Base-by-base conservation (phyloP, 2,797 vertebrate genomes). In the Ptychobarbus kaznakovi region DNA sequence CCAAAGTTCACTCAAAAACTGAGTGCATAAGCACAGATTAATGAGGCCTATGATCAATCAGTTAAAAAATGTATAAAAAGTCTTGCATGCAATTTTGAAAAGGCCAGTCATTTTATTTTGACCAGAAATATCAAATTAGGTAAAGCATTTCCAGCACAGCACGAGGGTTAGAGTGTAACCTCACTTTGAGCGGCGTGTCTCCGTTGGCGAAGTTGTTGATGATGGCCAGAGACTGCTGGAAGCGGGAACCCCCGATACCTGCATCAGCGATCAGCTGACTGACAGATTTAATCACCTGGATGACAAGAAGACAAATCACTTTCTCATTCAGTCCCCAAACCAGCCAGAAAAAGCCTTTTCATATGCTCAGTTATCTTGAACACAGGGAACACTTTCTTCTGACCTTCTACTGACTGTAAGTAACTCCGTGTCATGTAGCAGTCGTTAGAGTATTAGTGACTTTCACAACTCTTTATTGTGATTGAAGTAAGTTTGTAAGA, bases 141-240 rank as follows among this genome's bases (percentile, higher is more conserved):
- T 56, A 22, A 22, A 56, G 1, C 7, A 56, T 53, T 18, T 53
- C 18, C 51, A 53, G 58, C 4, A n/a, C 53, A n/a, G 51, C 20
- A 58, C 53, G n/a, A n/a, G 56, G 20, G 58, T 56, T 22, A 9
- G 44, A 51, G 44, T 38, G 73, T 53, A 4, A 35, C 53, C 95
- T 95, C 94, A 99, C 98, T 95, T 97, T 99, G 86, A 99, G 97
- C 56, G 97, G 97, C 51, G 96, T 96, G 91, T 99, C 98, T 92
- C 98, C 97, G 68, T 99, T 99, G 88, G 98, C 97, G 91, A 99
- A 99, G 92, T 99, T 99, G 89, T 99, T 99, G 87, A 98, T 97
- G 92, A 99, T 99, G 86, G 98, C 98, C 9, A 99, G 95, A 0
- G 98, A 99, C 92, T 99, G 98, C 46, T 99, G 98, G 90, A 99